Evolutionary conservation across 2,113 vertebrate species (phyloP).

Genomic region (Scortum barcoo): DNA sequence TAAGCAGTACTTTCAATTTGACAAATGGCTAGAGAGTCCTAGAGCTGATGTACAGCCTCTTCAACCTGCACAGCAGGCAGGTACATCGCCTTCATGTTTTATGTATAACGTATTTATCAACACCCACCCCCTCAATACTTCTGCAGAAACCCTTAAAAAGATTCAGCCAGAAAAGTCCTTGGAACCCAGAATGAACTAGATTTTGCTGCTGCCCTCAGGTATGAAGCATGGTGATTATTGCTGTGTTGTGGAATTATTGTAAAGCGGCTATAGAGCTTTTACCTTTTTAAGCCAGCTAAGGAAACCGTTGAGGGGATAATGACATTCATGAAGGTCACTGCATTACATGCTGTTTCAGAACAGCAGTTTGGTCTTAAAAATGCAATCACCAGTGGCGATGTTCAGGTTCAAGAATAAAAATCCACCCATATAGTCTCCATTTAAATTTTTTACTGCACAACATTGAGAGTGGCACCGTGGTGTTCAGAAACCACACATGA

Average conservation of each 20-base stretch:
- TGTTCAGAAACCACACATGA: neutral
- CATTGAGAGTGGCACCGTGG: slow-evolving; percentile 1
- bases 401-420: neutral
- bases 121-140: slow-evolving; percentile 41
- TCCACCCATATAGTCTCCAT: neutral
- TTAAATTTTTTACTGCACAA: neutral
- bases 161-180: slow-evolving; percentile 38
- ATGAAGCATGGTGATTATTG: slow-evolving; percentile 45
- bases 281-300: slow-evolving; percentile 33
- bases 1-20: slow-evolving; percentile 62
- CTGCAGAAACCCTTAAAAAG: slow-evolving; percentile 54
- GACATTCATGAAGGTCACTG: slow-evolving; percentile 66
- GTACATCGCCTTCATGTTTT: slow-evolving; percentile 72
- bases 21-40: slow-evolving; percentile 61
- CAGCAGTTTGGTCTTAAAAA: slow-evolving; percentile 8
- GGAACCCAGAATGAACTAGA: slow-evolving; percentile 28
- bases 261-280: slow-evolving; percentile 38
- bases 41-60: slow-evolving; percentile 40
- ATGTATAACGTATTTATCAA: slow-evolving; percentile 72
- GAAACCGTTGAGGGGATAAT: slow-evolving; percentile 37
- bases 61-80: slow-evolving; percentile 57
- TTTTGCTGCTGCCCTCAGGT: slow-evolving; percentile 24
- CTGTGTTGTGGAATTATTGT: slow-evolving; percentile 41
- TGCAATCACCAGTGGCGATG: neutral
- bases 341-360: neutral